These are phyloP conservation scores for Mionectes macconnelli DNA, from an alignment of 2,113 vertebrate species.

Conservation along the genomic window DNA sequence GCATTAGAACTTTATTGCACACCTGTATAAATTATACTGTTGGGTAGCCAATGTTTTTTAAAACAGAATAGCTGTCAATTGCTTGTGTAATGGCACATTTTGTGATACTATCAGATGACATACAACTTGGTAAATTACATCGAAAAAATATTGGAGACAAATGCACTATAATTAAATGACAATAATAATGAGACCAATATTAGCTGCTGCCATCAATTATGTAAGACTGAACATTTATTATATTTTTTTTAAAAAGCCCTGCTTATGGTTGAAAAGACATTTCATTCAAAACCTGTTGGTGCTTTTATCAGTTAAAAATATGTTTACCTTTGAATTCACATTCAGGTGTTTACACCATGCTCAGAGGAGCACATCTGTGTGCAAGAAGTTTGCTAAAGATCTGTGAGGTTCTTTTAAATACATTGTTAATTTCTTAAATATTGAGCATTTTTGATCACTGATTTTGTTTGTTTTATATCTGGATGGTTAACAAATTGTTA, in stretches of 20 bases:
- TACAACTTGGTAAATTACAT: constrained; percentile 53
- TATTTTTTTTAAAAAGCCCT: neutral
- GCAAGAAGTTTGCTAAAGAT: neutral
- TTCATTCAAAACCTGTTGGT: neutral
- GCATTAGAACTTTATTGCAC: neutral
- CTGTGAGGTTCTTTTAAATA: neutral
- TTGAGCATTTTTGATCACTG: neutral
- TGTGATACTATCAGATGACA: constrained; percentile 51
- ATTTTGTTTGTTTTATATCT: neutral
- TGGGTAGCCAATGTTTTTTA: constrained; percentile 68
- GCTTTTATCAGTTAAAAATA: neutral
- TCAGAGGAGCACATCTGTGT: neutral
- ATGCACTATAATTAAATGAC: constrained; percentile 67
- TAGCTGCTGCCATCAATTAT: constrained; percentile 52
- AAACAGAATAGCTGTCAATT: constrained; percentile 53
- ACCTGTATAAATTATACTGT: constrained; percentile 51
- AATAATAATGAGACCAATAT: constrained; percentile 72
- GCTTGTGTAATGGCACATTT: constrained; percentile 40
- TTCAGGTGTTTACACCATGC: neutral
- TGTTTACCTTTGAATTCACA: neutral
- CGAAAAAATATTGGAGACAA: constrained; percentile 44
- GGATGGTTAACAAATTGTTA: neutral
- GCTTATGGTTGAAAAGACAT: neutral
- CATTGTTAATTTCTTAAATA: neutral
- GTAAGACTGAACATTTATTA: constrained; percentile 18